Evolutionary conservation across 1,140 invertebrate species (phyloP).

Genomic region (Atta colombica): DNA sequence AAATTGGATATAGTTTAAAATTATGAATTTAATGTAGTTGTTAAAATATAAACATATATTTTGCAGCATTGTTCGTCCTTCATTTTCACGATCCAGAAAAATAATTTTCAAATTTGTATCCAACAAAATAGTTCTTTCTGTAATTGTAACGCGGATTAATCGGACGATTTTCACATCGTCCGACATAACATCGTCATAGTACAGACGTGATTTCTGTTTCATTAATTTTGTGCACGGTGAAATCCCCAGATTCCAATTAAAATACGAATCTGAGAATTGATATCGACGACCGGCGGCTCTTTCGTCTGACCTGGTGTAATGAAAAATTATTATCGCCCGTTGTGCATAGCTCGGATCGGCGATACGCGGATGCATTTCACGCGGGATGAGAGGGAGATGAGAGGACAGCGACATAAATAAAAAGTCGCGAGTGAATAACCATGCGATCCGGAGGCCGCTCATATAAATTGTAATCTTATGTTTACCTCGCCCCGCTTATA

Average conservation of each 20-base stretch:
- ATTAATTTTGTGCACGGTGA: slow-evolving; percentile 12
- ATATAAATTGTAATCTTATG: slow-evolving; percentile 71
- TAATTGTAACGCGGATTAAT: not conserved
- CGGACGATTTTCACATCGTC: not conserved
- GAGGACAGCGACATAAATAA: slow-evolving; percentile 60
- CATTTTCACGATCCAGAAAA: too few relatives aligned
- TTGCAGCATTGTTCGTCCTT: too few relatives aligned
- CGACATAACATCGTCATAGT: not conserved
- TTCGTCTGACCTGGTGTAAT: slow-evolving; percentile 62
- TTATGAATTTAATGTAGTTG: too few relatives aligned
- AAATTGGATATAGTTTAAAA: too few relatives aligned
- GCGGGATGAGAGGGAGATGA: slow-evolving; percentile 5
- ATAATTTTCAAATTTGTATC: too few relatives aligned
- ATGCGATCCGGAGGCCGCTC: slow-evolving; percentile 10
- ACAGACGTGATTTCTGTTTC: not conserved
- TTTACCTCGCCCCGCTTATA: not conserved
- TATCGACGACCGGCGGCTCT: not conserved
- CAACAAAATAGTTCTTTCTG: too few relatives aligned
- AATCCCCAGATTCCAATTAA: not conserved
- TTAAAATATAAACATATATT: too few relatives aligned
- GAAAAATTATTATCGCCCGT: slow-evolving; percentile 73
- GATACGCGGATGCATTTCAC: slow-evolving; percentile 34
- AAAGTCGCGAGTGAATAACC: slow-evolving; percentile 64
- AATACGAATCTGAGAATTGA: not conserved
- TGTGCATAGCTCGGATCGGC: slow-evolving; percentile 10